Evolutionary conservation across 2,888 invertebrate genomes (phyloP).

Genomic region (Netelia fuscicornis): DNA sequence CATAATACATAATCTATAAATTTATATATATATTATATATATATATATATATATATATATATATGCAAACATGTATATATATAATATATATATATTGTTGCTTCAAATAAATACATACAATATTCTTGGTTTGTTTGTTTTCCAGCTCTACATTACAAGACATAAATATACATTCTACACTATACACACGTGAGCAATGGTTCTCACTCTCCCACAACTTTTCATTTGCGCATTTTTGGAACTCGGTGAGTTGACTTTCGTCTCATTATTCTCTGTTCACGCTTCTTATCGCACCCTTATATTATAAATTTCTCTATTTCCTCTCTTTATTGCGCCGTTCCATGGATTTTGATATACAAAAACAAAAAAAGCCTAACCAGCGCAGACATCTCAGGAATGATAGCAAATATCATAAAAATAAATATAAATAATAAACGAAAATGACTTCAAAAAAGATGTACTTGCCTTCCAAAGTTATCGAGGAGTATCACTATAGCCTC

Average conservation of each 20-base stretch:
- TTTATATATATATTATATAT: constrained; percentile 46
- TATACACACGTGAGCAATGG: constrained; percentile 56
- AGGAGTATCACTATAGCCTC: background rate
- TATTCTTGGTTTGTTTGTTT: constrained; percentile 31
- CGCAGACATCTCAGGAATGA: constrained; percentile 82
- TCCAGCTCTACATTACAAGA: constrained; percentile 56
- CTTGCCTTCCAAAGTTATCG: constrained; percentile 22
- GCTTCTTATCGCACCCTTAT: background rate
- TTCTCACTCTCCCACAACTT: constrained; percentile 7
- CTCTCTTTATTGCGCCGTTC: background rate
- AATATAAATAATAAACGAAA: constrained; percentile 49
- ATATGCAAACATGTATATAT: constrained; percentile 23
- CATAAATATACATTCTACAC: constrained; percentile 67
- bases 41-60: constrained; percentile 46
- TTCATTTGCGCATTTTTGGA: constrained; percentile 10
- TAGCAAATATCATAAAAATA: constrained; percentile 64
- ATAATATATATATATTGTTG: constrained; percentile 4
- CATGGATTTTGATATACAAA: background rate
- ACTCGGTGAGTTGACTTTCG: constrained; percentile 3
- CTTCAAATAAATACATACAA: constrained; percentile 58
- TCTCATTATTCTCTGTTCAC: background rate
- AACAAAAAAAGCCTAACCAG: constrained; percentile 57
- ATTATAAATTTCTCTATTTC: background rate
- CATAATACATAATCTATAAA: constrained; percentile 42
- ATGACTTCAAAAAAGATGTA: constrained; percentile 20